A percentile compares a stretch with the other conserved stretches of the same genome.
Conservation (phyloP, 2,797 vertebrate species). For the Clarias laeviceps region DNA sequence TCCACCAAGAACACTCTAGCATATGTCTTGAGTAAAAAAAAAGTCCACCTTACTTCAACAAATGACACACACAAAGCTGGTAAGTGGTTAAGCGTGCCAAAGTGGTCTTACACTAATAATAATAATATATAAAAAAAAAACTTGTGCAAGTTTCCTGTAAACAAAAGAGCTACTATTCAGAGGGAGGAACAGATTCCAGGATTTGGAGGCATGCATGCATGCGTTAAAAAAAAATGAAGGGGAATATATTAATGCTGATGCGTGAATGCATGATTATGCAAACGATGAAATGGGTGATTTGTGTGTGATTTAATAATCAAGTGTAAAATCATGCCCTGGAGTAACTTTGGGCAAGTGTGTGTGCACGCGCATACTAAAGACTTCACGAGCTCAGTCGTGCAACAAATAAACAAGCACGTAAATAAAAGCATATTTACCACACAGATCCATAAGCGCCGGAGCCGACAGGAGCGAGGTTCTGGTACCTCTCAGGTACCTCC, state of each 20-base stretch:
- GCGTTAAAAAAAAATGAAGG: neutral
- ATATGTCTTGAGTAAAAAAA: neutral
- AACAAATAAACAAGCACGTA: neutral
- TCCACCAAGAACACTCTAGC: constrained; percentile 47
- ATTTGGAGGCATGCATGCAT: neutral
- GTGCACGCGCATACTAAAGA: neutral
- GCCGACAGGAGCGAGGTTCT: constrained; percentile 89
- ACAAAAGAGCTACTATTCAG: constrained; percentile 13
- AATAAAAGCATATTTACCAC: constrained; percentile 78
- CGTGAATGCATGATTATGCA: neutral
- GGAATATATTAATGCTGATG: neutral
- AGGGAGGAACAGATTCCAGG: neutral
- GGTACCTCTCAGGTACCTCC: constrained; percentile 92
- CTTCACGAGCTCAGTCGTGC: neutral
- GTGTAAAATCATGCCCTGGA: neutral
- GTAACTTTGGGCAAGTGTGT: neutral
- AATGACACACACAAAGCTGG: neutral
- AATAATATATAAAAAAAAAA: neutral
- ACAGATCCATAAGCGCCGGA: constrained; percentile 96
- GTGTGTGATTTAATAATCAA: neutral
- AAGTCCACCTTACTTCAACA: constrained; percentile 5
- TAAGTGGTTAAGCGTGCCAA: neutral
- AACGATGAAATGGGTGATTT: neutral
- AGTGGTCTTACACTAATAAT: neutral
- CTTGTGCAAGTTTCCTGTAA: neutral